A percentile compares a stretch with the other conserved stretches of the same genome.
These are phyloP conservation scores for Bovichtus variegatus DNA, from an alignment of 2,797 vertebrate genomes.

Conservation along the genomic window DNA sequence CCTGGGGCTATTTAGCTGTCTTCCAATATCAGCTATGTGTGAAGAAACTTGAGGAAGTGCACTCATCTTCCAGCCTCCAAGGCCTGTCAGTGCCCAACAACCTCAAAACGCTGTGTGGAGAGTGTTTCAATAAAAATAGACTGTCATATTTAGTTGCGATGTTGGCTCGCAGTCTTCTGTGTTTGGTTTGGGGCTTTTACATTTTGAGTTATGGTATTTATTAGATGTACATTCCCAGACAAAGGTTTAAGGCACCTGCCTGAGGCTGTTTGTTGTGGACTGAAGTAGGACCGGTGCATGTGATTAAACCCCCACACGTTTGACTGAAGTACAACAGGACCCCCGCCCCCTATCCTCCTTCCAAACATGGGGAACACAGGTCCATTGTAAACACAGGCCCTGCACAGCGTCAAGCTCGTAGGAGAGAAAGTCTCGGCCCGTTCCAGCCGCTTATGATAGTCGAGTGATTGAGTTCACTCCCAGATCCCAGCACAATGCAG, in stretches of 20 bases:
- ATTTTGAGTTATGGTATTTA: constrained; percentile 22
- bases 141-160: constrained; percentile 37
- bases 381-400: constrained; percentile 65
- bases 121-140: constrained; percentile 51
- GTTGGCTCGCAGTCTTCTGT: constrained; percentile 28
- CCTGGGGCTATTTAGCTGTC: constrained; percentile 65
- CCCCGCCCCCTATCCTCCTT: constrained; percentile 29
- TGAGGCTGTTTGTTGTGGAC: constrained; percentile 51
- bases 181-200: constrained; percentile 40
- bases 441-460: constrained; percentile 75
- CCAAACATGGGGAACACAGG: constrained; percentile 61
- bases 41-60: constrained; percentile 64
- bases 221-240: constrained; percentile 52
- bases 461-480: constrained; percentile 71
- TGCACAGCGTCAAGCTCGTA: constrained; percentile 43
- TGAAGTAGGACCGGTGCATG: constrained; percentile 65
- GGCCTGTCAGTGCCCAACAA: constrained; percentile 61
- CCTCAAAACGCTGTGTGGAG: constrained; percentile 52
- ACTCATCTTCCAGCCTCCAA: constrained; percentile 59
- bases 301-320: constrained; percentile 54
- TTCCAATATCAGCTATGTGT: constrained; percentile 66
- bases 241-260: constrained; percentile 32
- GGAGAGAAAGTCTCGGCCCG: constrained; percentile 55
- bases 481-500: constrained; percentile 65
- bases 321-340: constrained; percentile 39